Percentiles rank a stretch among this genome's conserved stretches.
These are phyloP conservation scores for Tringa solitaria DNA, from an alignment of 2,113 vertebrate species.

Conservation along the genomic window DNA sequence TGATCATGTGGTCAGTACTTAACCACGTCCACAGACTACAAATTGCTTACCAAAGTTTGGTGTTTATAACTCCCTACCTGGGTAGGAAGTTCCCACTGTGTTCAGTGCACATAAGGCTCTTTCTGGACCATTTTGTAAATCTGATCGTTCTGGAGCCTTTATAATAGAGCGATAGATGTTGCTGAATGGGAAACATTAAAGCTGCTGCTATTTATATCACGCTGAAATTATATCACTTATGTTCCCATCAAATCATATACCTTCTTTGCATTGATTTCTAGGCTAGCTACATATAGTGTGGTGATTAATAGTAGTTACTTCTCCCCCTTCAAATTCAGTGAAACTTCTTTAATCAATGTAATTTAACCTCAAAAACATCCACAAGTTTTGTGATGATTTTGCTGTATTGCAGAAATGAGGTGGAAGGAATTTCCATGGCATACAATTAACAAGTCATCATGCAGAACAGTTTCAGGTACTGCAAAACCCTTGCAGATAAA, in stretches of 20 bases:
- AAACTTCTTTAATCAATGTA: slow-evolving; percentile 12
- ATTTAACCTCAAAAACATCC: not conserved
- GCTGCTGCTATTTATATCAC: not conserved
- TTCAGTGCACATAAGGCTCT: not conserved
- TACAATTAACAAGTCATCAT: not conserved
- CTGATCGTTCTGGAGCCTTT: not conserved
- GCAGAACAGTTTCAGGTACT: not conserved
- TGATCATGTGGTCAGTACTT: not conserved
- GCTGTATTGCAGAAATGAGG: not conserved
- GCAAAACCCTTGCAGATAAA: not conserved
- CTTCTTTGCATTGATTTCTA: not conserved
- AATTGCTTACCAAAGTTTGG: not conserved
- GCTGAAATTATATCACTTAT: slow-evolving; percentile 6
- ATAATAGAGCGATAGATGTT: slow-evolving; percentile 3
- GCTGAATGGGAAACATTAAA: slow-evolving; percentile 15
- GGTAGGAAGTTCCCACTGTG: not conserved
- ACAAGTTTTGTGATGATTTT: not conserved
- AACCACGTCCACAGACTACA: rapidly evolving
- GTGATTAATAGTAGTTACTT: slow-evolving; percentile 12
- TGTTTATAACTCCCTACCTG: not conserved
- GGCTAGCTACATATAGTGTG: not conserved
- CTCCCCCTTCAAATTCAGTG: not conserved
- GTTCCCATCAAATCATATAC: not conserved
- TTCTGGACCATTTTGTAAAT: not conserved
- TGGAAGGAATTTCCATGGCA: not conserved